A percentile compares a stretch with the other conserved stretches of the same genome.
Conservation (phyloP, 2,888 invertebrate species). For the Phortica okadai region DNA sequence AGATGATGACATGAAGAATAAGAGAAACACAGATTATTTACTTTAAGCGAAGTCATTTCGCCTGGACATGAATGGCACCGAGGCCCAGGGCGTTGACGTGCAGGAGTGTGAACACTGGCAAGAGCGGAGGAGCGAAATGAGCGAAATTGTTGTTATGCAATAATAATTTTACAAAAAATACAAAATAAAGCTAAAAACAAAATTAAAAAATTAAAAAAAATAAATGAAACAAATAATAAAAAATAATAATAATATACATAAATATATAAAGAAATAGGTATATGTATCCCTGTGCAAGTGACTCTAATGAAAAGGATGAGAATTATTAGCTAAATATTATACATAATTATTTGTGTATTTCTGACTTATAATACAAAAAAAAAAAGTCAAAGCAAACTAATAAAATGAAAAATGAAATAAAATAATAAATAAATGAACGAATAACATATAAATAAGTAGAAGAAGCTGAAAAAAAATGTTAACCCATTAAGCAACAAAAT, state of each 20-base stretch:
- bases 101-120: neutral
- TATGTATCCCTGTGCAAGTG: slow-evolving; percentile 14
- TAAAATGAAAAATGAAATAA: neutral
- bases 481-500: neutral
- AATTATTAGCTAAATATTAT: slow-evolving; percentile 28
- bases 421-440: neutral
- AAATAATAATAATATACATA: slow-evolving; percentile 14
- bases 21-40: neutral
- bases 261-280: slow-evolving; percentile 29
- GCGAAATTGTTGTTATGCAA: slow-evolving; percentile 36
- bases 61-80: neutral
- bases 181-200: slow-evolving; percentile 16
- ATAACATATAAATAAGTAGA: neutral
- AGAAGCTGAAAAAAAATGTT: neutral
- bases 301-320: slow-evolving; percentile 14
- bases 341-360: slow-evolving; percentile 39
- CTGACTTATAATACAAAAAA: neutral
- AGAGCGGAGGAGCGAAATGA: neutral
- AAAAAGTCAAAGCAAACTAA: neutral
- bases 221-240: slow-evolving; percentile 10
- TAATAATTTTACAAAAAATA: slow-evolving; percentile 19
- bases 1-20: no score
- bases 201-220: slow-evolving; percentile 22
- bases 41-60: slow-evolving; percentile 4
- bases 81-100: neutral